These are phyloP conservation scores for Semicossyphus pulcher DNA, from an alignment of 2,113 vertebrate genomes.

Conservation along the genomic window DNA sequence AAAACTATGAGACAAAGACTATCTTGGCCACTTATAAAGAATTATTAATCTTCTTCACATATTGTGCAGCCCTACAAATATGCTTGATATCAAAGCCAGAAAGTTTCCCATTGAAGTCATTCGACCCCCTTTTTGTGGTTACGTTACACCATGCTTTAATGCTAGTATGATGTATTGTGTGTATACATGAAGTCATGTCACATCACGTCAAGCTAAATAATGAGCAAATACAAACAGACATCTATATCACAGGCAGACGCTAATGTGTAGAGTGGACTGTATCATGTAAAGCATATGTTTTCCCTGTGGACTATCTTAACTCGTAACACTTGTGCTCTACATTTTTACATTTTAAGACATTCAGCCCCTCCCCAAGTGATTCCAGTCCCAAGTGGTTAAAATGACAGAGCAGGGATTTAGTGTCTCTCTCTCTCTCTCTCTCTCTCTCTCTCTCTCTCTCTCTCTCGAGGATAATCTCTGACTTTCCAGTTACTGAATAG, in stretches of 20 bases:
- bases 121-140: not conserved
- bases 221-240: slow-evolving; percentile 21
- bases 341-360: slow-evolving; percentile 31
- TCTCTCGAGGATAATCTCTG: slow-evolving; percentile 30
- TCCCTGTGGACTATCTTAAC: slow-evolving; percentile 12
- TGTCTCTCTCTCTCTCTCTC: slow-evolving; percentile 12
- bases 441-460: not conserved
- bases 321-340: slow-evolving; percentile 25
- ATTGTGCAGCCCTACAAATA: not conserved
- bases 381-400: slow-evolving; percentile 45
- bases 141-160: not conserved
- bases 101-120: too few relatives aligned
- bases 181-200: slow-evolving; percentile 10
- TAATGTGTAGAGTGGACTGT: slow-evolving; percentile 13
- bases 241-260: slow-evolving; percentile 20
- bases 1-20: too few relatives aligned
- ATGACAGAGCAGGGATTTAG: slow-evolving; percentile 41
- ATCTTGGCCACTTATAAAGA: too few relatives aligned
- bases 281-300: slow-evolving; percentile 34
- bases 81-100: not conserved
- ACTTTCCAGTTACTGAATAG: slow-evolving; percentile 14
- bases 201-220: not conserved
- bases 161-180: not conserved
- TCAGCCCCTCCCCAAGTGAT: slow-evolving; percentile 19
- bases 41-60: too few relatives aligned